These are phyloP conservation scores for Clarias laeviceps DNA, from an alignment of 2,797 vertebrate genomes.

Conservation along the genomic window DNA sequence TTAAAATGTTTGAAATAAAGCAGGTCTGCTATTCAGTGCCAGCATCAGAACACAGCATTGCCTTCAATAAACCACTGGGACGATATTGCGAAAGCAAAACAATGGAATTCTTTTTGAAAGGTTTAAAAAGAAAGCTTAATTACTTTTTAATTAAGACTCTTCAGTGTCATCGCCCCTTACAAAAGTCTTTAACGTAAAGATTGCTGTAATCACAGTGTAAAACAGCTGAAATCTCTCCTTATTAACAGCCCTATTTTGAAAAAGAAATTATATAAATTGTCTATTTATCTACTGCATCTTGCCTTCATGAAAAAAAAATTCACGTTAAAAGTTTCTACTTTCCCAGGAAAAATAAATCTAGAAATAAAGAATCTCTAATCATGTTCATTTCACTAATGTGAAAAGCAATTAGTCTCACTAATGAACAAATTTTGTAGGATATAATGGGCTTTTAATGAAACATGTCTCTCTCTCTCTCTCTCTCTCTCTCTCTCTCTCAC, in stretches of 20 bases:
- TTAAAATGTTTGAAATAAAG: not conserved
- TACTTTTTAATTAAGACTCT: not conserved
- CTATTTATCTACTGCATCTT: not conserved
- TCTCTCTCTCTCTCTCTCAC: not conserved
- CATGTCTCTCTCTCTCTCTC: not conserved
- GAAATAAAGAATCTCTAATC: slow-evolving; percentile 41
- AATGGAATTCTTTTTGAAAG: not conserved
- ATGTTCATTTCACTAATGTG: slow-evolving; percentile 54
- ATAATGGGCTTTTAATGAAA: slow-evolving; percentile 64
- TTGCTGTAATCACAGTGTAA: not conserved
- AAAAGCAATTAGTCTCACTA: slow-evolving; percentile 55
- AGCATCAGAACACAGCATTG: not conserved
- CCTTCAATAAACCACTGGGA: too few species aligned
- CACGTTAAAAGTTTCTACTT: not conserved
- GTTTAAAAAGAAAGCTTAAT: not conserved
- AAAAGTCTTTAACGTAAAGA: not conserved
- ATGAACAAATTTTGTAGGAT: slow-evolving; percentile 53
- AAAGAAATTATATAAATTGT: not conserved
- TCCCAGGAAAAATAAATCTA: not conserved
- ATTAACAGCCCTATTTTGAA: not conserved
- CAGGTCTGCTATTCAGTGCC: too few species aligned
- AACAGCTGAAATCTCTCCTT: not conserved
- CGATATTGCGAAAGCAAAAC: not conserved
- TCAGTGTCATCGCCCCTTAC: not conserved
- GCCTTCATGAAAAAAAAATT: not conserved